Evolutionary conservation across 2,113 vertebrate species (phyloP).

Genomic region (Saccopteryx leptura): DNA sequence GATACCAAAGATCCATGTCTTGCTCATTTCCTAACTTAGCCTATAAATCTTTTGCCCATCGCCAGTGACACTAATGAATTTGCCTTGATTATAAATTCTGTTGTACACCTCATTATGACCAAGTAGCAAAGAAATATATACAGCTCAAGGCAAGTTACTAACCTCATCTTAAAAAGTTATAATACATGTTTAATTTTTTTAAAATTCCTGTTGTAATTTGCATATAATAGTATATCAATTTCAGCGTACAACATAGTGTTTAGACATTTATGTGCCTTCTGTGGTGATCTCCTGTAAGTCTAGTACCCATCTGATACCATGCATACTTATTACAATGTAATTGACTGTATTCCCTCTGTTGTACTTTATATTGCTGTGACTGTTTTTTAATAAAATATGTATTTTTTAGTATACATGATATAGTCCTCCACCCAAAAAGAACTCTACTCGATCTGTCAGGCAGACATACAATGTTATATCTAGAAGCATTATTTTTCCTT

Average conservation of each 20-base stretch:
- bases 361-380: not conserved
- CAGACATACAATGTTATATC: not conserved
- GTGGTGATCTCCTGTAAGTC: not conserved
- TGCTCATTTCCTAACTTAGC: conserved; percentile 25
- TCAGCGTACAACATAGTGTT: not conserved
- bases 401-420: not conserved
- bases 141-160: not conserved
- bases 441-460: conserved; percentile 19
- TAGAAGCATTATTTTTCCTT: conserved; percentile 22
- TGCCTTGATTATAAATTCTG: conserved; percentile 9
- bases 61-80: conserved; percentile 41
- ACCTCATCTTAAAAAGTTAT: conserved; percentile 46
- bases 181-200: conserved; percentile 17
- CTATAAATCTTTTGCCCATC: conserved; percentile 13
- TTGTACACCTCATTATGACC: not conserved
- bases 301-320: not conserved
- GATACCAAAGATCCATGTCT: conserved; percentile 19
- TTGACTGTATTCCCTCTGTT: not conserved
- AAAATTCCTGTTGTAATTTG: not conserved
- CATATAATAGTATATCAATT: not conserved
- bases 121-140: conserved; percentile 38
- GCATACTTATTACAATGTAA: not conserved
- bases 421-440: not conserved
- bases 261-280: not conserved
- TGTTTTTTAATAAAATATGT: not conserved